Evolutionary conservation across 2,113 vertebrate species (phyloP).

Genomic region (Piprites chloris): DNA sequence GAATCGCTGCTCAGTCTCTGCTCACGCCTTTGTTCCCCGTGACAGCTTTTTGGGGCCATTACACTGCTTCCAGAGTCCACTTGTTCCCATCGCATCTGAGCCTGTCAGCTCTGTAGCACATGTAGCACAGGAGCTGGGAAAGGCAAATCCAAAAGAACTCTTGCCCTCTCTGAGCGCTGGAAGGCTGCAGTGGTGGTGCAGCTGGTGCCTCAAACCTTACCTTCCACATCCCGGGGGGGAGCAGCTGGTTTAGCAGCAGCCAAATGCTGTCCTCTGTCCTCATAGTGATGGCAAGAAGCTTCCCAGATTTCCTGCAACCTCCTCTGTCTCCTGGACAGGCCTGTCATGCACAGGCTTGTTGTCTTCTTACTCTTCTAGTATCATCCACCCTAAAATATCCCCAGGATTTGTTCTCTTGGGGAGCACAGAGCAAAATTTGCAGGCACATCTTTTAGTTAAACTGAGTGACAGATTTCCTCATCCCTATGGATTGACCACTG

Average conservation of each 20-base stretch:
- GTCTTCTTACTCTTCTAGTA: not conserved
- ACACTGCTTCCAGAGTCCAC: not conserved
- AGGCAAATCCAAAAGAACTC: not conserved
- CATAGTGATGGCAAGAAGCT: not conserved
- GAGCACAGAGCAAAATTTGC: not conserved
- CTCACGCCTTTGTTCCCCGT: accelerated
- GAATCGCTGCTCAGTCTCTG: not conserved
- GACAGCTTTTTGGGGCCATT: not conserved
- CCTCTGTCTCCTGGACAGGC: not conserved
- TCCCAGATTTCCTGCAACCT: not conserved
- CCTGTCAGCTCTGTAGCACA: not conserved
- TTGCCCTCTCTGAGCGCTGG: not conserved
- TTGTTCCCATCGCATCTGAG: accelerated
- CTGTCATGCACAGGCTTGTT: not conserved
- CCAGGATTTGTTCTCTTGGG: not conserved
- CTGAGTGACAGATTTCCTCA: not conserved
- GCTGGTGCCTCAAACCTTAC: not conserved
- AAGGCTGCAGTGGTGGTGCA: not conserved
- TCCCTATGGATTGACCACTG: accelerated
- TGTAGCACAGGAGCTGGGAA: not conserved
- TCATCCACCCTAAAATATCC: not conserved
- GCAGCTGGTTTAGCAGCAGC: not conserved
- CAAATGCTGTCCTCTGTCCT: not conserved
- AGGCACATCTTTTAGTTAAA: not conserved
- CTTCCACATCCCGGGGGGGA: accelerated